Evolutionary conservation across 1,140 invertebrate genomes (phyloP).

Genomic region (Hylaeus anthracinus): DNA sequence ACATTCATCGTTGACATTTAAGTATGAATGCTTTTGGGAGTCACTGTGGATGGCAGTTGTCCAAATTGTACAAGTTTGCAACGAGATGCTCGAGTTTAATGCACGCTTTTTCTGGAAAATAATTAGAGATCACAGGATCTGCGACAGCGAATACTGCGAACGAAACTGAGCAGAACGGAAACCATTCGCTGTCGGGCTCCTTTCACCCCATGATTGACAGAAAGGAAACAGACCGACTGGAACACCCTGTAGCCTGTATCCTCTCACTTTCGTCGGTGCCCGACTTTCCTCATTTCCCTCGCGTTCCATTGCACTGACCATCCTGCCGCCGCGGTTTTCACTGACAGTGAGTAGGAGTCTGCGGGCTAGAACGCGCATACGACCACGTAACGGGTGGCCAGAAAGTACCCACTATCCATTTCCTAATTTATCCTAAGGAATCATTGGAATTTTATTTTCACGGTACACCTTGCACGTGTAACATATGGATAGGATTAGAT

Average conservation of each 20-base stretch:
- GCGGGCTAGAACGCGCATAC: conserved; percentile 37
- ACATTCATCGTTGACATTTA: too few relatives aligned
- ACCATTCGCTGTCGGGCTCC: conserved; percentile 23
- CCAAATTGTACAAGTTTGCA: too few relatives aligned
- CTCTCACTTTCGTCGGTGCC: conserved; percentile 70
- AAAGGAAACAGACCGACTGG: conserved; percentile 33
- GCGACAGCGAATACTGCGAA: neutral
- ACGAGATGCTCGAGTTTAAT: too few relatives aligned
- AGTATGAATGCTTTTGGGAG: too few relatives aligned
- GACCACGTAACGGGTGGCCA: conserved; percentile 38
- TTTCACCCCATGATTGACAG: conserved; percentile 51
- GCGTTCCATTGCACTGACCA: conserved; percentile 61
- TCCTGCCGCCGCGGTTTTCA: conserved; percentile 63
- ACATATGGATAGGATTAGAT: too few relatives aligned
- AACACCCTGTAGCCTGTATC: conserved; percentile 61
- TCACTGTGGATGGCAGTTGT: too few relatives aligned
- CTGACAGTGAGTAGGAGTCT: conserved; percentile 63
- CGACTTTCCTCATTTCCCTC: conserved; percentile 71
- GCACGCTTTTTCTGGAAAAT: neutral
- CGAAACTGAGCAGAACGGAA: neutral
- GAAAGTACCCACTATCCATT: neutral
- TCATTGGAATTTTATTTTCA: too few relatives aligned
- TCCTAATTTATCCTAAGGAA: neutral
- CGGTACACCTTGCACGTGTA: too few relatives aligned
- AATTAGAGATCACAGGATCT: neutral